phyloP scores from a whole-genome alignment of 1,140 invertebrate species.

The Cydia splendana region DNA sequence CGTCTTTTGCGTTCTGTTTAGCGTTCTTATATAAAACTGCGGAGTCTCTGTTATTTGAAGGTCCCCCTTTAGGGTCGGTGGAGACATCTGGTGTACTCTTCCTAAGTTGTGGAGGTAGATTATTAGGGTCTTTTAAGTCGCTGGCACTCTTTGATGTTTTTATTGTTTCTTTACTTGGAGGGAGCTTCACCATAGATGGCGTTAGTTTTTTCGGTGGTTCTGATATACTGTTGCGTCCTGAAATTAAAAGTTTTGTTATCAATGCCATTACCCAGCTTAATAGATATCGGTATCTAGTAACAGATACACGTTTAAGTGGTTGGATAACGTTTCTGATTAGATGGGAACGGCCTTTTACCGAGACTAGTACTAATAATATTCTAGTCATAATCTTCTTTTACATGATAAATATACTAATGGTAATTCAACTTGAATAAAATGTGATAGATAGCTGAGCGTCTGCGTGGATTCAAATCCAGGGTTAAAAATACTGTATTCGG shows the following conservation, averaged over 20 bases:
- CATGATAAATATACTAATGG: too few relatives aligned
- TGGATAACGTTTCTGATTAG: conserved; percentile 13
- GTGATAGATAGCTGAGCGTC: too few relatives aligned
- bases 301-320: neutral
- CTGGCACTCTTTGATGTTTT: conserved; percentile 57
- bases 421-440: too few relatives aligned
- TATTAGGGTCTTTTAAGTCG: conserved; percentile 44
- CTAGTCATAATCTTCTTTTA: neutral
- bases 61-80: conserved; percentile 40
- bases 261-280: neutral
- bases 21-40: neutral
- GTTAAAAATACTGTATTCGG: too few relatives aligned
- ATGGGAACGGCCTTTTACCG: neutral
- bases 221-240: conserved; percentile 45
- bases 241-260: conserved; percentile 34
- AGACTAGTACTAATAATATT: neutral
- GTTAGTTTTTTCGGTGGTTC: conserved; percentile 48
- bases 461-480: too few relatives aligned
- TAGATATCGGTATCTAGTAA: neutral
- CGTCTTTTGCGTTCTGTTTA: conserved; percentile 38
- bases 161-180: conserved; percentile 36
- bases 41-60: conserved; percentile 28
- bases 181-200: conserved; percentile 54
- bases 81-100: conserved; percentile 49
- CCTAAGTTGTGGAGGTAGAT: conserved; percentile 38